Evolutionary conservation across 2,888 invertebrate genomes (phyloP).

Genomic region (Cartodere bifasciata): DNA sequence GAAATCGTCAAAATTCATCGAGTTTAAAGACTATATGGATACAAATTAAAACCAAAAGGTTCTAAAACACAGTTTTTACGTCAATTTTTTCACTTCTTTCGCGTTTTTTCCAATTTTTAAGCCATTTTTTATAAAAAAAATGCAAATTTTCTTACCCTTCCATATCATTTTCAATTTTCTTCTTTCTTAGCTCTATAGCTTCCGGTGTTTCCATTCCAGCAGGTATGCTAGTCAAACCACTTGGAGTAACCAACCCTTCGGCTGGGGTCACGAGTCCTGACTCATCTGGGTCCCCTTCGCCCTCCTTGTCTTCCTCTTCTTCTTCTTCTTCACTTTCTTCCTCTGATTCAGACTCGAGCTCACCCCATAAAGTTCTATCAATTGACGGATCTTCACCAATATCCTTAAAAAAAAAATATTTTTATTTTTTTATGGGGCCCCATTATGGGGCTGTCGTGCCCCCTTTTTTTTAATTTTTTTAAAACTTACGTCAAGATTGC

Average conservation of each 20-base stretch:
- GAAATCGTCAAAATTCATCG: no score
- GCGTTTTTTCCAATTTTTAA: no score
- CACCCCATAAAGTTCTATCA: conserved; percentile 93
- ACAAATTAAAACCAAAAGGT: no score
- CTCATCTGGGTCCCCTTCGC: conserved; percentile 48
- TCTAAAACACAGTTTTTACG: no score
- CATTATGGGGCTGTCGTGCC: no score
- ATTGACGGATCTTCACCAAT: conserved; percentile 73
- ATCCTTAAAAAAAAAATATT: conserved; percentile 32
- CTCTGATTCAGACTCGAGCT: conserved; percentile 84
- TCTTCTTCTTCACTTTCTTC: conserved; percentile 59
- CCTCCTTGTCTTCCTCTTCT: conserved; percentile 54
- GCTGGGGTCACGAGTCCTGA: conserved; percentile 87
- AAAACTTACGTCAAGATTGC: conserved; percentile 53
- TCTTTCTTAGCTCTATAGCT: conserved; percentile 93
- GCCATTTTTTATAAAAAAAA: no score
- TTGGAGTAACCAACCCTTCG: conserved; percentile 88
- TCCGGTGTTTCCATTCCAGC: conserved; percentile 97
- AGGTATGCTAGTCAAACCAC: conserved; percentile 81
- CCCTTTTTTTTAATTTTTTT: not conserved
- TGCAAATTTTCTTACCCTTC: conserved; percentile 54
- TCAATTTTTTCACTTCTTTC: no score
- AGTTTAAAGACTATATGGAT: no score
- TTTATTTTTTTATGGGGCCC: no score
- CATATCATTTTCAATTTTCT: conserved; percentile 90